Evolutionary conservation across 2,888 invertebrate genomes (phyloP), one percentile per base, ranked within the genome.

Genomic region (Ochropleura leucogaster): DNA sequence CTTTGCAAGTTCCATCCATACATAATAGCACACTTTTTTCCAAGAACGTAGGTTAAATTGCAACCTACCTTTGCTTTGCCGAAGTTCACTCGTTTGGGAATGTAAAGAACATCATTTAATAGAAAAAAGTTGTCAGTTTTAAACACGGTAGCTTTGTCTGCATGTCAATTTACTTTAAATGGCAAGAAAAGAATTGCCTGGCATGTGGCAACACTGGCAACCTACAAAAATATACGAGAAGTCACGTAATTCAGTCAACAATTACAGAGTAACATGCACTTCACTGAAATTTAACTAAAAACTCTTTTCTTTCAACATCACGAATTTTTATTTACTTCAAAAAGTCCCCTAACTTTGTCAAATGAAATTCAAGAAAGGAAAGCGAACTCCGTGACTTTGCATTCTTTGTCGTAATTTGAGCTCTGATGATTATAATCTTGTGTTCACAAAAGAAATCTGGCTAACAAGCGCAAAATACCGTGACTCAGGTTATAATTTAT

Each of bases 381-480:
- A 73, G 51, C 68, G 18, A 10, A 3, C 69, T 68, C 67, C 85
- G 84, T 85, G 83, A 85, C 85, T 85, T 68, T 42, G 83, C 85
- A 79, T 79, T 77, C 68, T 72, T 76, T 10, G 14, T 7, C 65
- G 84, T 85, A 74, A 84, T 77, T 74, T n/a, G 74, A 85, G 74
- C 76, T 60, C 30, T 7, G 44, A 70, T 84, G 76, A 84, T 84
- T 79, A 85, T 82, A 70, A 84, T 84, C 80, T 79, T 72, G 20
- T 74, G 68, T 82, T 77, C 68, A 74, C 74, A 74, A 85, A 79
- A 66, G 60, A 85, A 79, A 77, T 74, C 72, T 67, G 72, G 68
- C 63, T 82, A 83, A 72, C 76, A 70, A 63, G 82, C 53, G 79
- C 68, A 60, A 72, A 83, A 80, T 66, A 64, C 51, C 71, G 65